Evolutionary conservation across 1,140 invertebrate species (phyloP), one percentile per base, ranked within the genome.

Genomic region (Tetramorium parvispinum): DNA sequence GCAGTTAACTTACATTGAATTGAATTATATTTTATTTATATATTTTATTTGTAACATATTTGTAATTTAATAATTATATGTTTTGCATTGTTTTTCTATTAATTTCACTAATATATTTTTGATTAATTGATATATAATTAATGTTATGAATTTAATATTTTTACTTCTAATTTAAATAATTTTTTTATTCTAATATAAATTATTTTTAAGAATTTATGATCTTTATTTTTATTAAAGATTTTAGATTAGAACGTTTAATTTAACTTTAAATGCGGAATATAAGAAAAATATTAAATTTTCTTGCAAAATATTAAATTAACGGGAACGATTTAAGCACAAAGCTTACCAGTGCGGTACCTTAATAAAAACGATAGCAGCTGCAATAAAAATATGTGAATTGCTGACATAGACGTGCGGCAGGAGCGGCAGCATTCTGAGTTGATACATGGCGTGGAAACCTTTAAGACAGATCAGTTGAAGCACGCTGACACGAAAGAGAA

Each of bases 401-500:
- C 53, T 83, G 53, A 89, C 86, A 87, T 96, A 98, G 97, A 98
- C 96, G 96, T 98, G 88, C 96, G 96, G 93, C 96, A 97, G 94
- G 97, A 98, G 94, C 96, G 96, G 91, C 97, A 96, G 90, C 97
- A 97, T 93, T 96, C 96, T 89, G 96, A 97, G 85, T 96, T 98
- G 51, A 97, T 98, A 90, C 96, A 97, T 87, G 97, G 96, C 57
- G 96, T 98, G 88, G 97, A 98, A 95, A 96, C 96, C 91, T 98
- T 98, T 95, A 96, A 97, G 93, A 90, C 96, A 78, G 96, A 97
- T 76, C 95, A 95, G 71, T 95, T 98, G 92, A 97, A 97, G 95
- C 96, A 97, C 92, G 97, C 97, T 37, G 96, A 97, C 89, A 98
- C 97, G 18, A 95, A 96, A 91, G 97, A 98, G 95, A 98, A 98